phyloP scores from a whole-genome alignment of 2,888 invertebrate species.

The Meiosimyza platycephala region DNA sequence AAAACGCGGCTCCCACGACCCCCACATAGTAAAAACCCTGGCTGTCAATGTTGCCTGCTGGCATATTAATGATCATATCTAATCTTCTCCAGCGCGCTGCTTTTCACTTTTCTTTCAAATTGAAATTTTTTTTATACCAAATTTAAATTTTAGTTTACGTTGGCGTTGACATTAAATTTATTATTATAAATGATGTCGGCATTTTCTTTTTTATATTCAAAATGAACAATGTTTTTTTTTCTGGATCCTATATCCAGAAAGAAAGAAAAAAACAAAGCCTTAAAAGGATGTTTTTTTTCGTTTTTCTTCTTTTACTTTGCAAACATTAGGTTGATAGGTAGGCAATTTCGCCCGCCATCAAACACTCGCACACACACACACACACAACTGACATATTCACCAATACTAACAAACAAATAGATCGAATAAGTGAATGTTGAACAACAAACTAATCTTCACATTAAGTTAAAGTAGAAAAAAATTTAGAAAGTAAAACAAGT shows the following conservation, averaged over 20 bases:
- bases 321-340: too few species aligned
- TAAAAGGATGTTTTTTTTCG: conserved; percentile 31
- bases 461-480: conserved; percentile 21
- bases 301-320: too few species aligned
- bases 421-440: conserved; percentile 25
- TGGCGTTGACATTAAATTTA: conserved; percentile 37
- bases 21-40: too few species aligned
- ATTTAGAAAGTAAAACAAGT: conserved; percentile 37
- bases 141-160: conserved; percentile 18
- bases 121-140: conserved; percentile 22
- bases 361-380: too few species aligned
- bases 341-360: too few species aligned
- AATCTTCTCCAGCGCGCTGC: too few species aligned
- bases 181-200: conserved; percentile 32
- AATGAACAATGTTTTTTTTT: too few species aligned
- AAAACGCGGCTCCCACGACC: too few species aligned
- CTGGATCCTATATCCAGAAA: neutral
- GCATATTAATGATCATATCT: too few species aligned
- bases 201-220: conserved; percentile 10
- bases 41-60: too few species aligned
- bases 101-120: conserved; percentile 24
- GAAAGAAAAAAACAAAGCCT: conserved; percentile 22
- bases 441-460: conserved; percentile 30
- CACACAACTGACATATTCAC: too few species aligned
- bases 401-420: too few species aligned